Evolutionary conservation across 1,140 invertebrate species (phyloP).

Genomic region (Zaprionus vittiger): DNA sequence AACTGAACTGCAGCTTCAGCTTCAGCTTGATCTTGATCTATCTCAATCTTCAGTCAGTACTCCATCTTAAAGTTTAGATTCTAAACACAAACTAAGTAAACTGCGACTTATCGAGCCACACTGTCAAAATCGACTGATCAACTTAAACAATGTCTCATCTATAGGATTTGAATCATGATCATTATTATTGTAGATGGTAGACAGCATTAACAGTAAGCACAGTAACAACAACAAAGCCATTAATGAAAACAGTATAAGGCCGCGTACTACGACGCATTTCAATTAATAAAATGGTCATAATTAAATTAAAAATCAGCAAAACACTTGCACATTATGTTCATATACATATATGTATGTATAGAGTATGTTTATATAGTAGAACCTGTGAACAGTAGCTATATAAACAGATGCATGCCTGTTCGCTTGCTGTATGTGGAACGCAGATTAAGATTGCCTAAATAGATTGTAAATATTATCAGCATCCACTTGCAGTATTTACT

Average conservation of each 20-base stretch:
- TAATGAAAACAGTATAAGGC: conserved; percentile 11
- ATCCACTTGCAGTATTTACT: conserved; percentile 45
- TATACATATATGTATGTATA: conserved; percentile 3
- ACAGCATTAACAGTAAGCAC: conserved; percentile 4
- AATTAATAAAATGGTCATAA: conserved; percentile 79
- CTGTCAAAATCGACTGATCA: conserved; percentile 50
- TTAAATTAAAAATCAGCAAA: conserved; percentile 65
- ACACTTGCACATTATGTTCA: conserved; percentile 8
- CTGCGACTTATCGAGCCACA: conserved; percentile 42
- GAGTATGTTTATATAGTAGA: background rate
- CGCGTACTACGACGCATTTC: conserved; percentile 68
- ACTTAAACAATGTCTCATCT: conserved; percentile 37
- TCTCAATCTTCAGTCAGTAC: background rate
- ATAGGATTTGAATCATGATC: conserved; percentile 33
- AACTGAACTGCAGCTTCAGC: background rate
- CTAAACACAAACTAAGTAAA: background rate
- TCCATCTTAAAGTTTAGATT: no score
- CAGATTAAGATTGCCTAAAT: conserved; percentile 55
- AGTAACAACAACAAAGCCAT: conserved; percentile 19
- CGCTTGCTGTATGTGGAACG: conserved; percentile 23
- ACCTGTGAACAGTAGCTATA: conserved; percentile 9
- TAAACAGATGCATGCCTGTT: background rate
- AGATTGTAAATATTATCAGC: conserved; percentile 72
- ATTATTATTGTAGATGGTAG: background rate
- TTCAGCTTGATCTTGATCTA: background rate